phyloP scores from a whole-genome alignment of 2,113 vertebrate species.

The Oxygymnocypris stewartii region DNA sequence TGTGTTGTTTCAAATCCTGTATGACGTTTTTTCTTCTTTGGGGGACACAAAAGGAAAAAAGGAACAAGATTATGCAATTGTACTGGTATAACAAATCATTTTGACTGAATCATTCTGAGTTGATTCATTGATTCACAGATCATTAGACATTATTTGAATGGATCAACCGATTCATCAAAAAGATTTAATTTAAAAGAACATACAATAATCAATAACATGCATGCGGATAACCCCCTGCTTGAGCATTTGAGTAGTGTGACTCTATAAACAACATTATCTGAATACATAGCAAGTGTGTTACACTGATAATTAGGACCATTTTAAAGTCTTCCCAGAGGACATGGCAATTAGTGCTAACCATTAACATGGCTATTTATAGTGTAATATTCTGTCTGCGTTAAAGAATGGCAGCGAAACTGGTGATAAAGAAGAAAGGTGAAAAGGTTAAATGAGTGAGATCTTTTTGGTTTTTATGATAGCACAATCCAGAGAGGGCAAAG shows the following conservation, averaged over 20 bases:
- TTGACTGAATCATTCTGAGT: neutral
- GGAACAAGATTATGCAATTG: neutral
- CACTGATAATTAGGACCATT: conserved; percentile 68
- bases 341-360: conserved; percentile 12
- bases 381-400: neutral
- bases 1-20: neutral
- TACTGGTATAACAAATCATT: neutral
- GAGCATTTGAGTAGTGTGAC: neutral
- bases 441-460: conserved; percentile 15
- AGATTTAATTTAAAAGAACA: neutral
- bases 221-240: neutral
- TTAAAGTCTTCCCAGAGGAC: conserved; percentile 67
- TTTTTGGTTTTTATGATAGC: neutral
- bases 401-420: neutral
- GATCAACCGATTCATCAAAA: neutral
- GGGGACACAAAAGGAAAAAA: neutral
- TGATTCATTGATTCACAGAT: neutral
- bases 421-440: neutral
- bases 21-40: neutral
- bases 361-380: conserved; percentile 33
- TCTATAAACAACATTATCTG: conserved; percentile 15
- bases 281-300: conserved; percentile 49
- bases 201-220: neutral
- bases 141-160: neutral
- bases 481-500: conserved; percentile 11